Evolutionary conservation across 2,888 invertebrate genomes (phyloP).

Genomic region (Netelia inedita): DNA sequence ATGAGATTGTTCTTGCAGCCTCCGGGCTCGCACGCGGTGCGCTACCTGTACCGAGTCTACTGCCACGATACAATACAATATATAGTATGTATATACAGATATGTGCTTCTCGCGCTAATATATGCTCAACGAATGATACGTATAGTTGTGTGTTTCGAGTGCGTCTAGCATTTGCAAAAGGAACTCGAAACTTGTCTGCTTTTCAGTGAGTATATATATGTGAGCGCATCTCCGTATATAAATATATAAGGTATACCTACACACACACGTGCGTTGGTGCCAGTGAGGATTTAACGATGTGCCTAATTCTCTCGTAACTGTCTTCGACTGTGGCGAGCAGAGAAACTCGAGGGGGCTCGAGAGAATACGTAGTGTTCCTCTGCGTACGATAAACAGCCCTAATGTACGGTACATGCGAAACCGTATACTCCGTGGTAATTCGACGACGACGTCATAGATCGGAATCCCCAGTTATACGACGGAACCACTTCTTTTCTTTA

Average conservation of each 20-base stretch:
- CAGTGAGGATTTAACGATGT: neutral
- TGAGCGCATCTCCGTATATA: neutral
- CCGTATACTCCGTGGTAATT: constrained; percentile 16
- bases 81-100: neutral
- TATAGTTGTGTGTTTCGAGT: neutral
- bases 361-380: constrained; percentile 29
- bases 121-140: constrained; percentile 6
- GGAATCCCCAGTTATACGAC: neutral
- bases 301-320: constrained; percentile 15
- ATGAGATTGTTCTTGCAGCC: constrained; percentile 62
- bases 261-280: neutral
- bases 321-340: neutral
- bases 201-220: neutral
- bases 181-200: constrained; percentile 36
- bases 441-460: neutral
- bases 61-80: neutral
- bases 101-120: neutral
- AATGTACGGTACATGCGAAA: constrained; percentile 24
- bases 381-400: constrained; percentile 18
- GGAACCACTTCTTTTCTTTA: neutral
- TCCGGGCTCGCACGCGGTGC: constrained; percentile 27
- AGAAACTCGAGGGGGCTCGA: constrained; percentile 23
- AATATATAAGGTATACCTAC: neutral
- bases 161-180: constrained; percentile 39
- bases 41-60: constrained; percentile 26